These are phyloP conservation scores for Azemiops feae DNA, from an alignment of 2,113 vertebrate species.

Conservation along the genomic window DNA sequence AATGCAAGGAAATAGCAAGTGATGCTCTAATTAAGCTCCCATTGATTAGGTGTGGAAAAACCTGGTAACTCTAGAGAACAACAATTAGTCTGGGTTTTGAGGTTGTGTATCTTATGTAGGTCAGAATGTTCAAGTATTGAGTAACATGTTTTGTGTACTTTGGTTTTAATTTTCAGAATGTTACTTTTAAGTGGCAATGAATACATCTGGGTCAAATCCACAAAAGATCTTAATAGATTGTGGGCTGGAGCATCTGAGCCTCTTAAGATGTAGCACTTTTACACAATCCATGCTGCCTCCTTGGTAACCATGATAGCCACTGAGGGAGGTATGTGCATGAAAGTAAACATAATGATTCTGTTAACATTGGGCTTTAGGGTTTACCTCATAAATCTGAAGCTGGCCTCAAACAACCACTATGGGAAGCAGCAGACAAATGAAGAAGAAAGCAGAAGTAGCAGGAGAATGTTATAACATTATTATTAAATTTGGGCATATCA, in stretches of 20 bases:
- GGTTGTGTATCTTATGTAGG: not conserved
- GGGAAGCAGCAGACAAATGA: not conserved
- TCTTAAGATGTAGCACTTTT: not conserved
- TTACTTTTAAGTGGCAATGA: not conserved
- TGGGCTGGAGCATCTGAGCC: not conserved
- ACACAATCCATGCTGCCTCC: not conserved
- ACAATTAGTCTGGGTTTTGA: not conserved
- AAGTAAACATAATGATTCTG: not conserved
- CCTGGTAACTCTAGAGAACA: not conserved
- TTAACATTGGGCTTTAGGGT: not conserved
- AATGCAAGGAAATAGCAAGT: not conserved
- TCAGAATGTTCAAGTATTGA: not conserved
- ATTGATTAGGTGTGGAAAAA: not conserved
- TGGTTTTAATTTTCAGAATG: not conserved
- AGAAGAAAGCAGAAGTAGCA: not conserved
- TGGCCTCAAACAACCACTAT: not conserved
- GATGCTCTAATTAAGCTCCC: not conserved
- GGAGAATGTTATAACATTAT: not conserved
- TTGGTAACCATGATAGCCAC: not conserved
- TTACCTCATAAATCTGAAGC: not conserved
- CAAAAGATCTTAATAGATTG: not conserved
- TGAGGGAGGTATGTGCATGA: not conserved
- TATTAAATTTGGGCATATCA: not conserved
- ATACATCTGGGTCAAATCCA: not conserved
- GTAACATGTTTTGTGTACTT: not conserved